A percentile compares a stretch with the other conserved stretches of the same genome.
Evolutionary conservation across 2,113 vertebrate species (phyloP).

Genomic region (Hemibagrus wyckioides): DNA sequence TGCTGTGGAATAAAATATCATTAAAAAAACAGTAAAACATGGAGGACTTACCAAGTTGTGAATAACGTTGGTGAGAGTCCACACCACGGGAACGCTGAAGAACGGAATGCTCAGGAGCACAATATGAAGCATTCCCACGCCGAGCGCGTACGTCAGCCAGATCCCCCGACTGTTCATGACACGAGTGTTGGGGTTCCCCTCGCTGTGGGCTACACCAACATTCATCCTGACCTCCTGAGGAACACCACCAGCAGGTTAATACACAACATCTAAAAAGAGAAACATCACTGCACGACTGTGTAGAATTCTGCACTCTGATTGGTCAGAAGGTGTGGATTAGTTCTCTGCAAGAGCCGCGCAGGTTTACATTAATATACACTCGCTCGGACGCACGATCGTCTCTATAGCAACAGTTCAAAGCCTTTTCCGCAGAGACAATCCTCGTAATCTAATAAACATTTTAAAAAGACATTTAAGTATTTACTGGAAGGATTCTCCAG

Average conservation of each 20-base stretch:
- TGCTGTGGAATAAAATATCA: neutral
- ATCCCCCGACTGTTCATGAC: slow-evolving; percentile 98
- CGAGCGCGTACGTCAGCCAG: slow-evolving; percentile 93
- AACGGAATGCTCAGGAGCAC: slow-evolving; percentile 96
- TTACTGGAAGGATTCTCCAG: neutral
- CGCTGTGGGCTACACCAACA: slow-evolving; percentile 96
- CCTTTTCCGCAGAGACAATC: neutral
- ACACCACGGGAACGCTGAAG: slow-evolving; percentile 94
- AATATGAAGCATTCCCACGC: slow-evolving; percentile 94
- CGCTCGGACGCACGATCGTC: too few species aligned
- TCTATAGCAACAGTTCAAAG: neutral
- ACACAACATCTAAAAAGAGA: neutral
- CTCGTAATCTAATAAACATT: neutral
- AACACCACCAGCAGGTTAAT: neutral
- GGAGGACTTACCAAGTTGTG: slow-evolving; percentile 91
- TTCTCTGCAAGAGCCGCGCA: neutral
- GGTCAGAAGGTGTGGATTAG: neutral
- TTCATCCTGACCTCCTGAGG: slow-evolving; percentile 83
- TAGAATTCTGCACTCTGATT: neutral
- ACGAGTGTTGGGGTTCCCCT: slow-evolving; percentile 96
- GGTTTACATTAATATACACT: neutral
- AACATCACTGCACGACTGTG: neutral
- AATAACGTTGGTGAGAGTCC: slow-evolving; percentile 96
- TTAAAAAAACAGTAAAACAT: neutral
- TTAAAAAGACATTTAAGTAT: neutral